Evolutionary conservation across 2,113 vertebrate genomes (phyloP), one percentile per base, ranked within the genome.

Genomic region (Podiceps cristatus): DNA sequence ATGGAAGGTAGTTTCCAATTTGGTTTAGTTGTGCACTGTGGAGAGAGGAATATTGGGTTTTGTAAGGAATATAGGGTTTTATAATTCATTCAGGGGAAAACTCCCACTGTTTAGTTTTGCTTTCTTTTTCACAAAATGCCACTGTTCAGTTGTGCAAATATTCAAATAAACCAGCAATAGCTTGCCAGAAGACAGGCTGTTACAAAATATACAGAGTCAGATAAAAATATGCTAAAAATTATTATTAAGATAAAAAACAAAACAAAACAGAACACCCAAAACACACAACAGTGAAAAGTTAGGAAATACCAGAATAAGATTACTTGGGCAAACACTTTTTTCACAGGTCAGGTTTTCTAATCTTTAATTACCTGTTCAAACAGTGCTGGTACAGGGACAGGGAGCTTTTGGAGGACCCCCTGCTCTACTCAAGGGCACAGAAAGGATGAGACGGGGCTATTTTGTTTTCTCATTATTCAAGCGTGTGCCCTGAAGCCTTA

Each of bases 71-170:
- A 37, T 37, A 37, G 37, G 37, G 37, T 37, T 37, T 22, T 11
- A 18, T 68, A 79, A 52, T 23, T 28, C 11, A 27, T 44, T 68
- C 17, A 13, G 23, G 35, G 29, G 11, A 74, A 71, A 2, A 1
- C 1, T 0, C 3, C 24, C 17, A 28, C 28, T 27, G 9, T 25
- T 49, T 23, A 58, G 22, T 27, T 42, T 67, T 67, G 17, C 45
- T 74, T 84, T 67, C 25, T 77, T 47, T 69, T 60, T 64, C 25
- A 75, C 28, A 28, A 72, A 75, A 49, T 79, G 25, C n/a, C 14
- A 17, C 68, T 62, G 17, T 67, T 93, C 20, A 56, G 23, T 79
- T 4, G 1, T 75, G 49, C 33, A 87, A 44, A 79, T 37, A 67
- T 24, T 88, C 19, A 82, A 71, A 87, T 35, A 71, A 95, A 74